Percentiles rank a stretch among this genome's conserved stretches.
Conservation (phyloP, 2,888 invertebrate genomes). For the Anodontia alba region DNA sequence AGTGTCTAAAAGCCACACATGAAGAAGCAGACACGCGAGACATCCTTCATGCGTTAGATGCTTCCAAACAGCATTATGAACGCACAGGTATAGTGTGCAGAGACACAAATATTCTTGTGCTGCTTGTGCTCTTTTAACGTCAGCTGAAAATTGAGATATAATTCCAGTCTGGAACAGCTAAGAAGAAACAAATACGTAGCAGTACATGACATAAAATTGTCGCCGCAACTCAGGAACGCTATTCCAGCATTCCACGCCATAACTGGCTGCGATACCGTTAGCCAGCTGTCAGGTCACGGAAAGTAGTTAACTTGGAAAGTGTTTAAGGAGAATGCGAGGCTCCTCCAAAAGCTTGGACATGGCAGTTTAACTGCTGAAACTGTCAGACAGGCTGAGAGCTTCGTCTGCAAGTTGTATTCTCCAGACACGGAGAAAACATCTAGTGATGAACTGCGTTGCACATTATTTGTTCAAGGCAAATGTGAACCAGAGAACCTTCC, state of each 20-base stretch:
- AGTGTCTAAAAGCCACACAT: not conserved
- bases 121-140: not conserved
- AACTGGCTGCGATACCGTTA: slow-evolving; percentile 13
- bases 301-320: not conserved
- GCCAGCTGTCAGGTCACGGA: not conserved
- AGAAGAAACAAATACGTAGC: not conserved
- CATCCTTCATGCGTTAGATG: slow-evolving; percentile 14
- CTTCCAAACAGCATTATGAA: not conserved
- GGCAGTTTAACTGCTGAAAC: not conserved
- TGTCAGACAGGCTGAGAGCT: not conserved
- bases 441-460: not conserved
- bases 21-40: slow-evolving; percentile 12
- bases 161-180: not conserved
- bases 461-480: too few relatives aligned
- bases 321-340: not conserved
- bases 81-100: not conserved
- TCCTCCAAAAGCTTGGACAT: not conserved
- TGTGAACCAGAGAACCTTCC: not conserved
- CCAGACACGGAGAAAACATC: not conserved
- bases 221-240: not conserved
- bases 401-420: not conserved
- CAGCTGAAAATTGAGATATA: not conserved
- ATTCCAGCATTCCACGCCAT: slow-evolving; percentile 7
- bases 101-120: slow-evolving; percentile 3
- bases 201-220: not conserved